Base-by-base conservation (phyloP, 2,113 vertebrate genomes). In the Proterorhinus semilunaris region DNA sequence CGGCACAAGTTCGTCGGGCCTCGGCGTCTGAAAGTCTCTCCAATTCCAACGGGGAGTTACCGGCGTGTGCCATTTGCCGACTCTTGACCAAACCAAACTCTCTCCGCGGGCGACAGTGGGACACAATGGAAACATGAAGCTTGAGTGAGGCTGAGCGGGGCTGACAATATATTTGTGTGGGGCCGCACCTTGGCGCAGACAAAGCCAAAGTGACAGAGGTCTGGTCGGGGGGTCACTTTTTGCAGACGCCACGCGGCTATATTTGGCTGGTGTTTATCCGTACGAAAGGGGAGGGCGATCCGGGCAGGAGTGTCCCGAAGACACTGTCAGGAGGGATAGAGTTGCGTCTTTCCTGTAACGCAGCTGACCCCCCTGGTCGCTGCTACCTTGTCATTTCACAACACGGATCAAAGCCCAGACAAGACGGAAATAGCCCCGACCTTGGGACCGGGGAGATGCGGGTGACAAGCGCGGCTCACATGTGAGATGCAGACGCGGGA, bases 261-360 rank as follows among this genome's bases (percentile, higher is more conserved):
- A 74, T 80, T 68, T 80, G 80, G 78, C 80, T 79, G 77, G 57
- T 79, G 68, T 65, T 21, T 67, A 27, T 53, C 16, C 58, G 72
- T 61, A 55, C 66, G 62, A 59, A 11, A 49, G 47, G 8, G 47
- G 53, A 21, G 52, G 16, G 16, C 90, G 92, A 93, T 75, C 92
- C 91, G 63, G 73, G 93, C 93, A 93, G 94, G 92, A 94, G 93
- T 96, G 94, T 98, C 96, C 96, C 84, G 91, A 95, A 98, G 96
- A 96, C 94, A 95, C 93, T 97, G 96, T 98, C 96, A 97, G 92
- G 89, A 91, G 86, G 92, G 94, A 96, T 98, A 96, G 94, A 95
- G 96, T 95, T 97, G 93, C 92, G 92, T 82, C 89, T 94, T 36
- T 95, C 95, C 95, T 94, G 94, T 96, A 95, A 95, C 94, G 91